Percentiles rank a stretch among this genome's conserved stretches.
Conservation (phyloP, 1,140 invertebrate genomes). For the Diabrotica virgifera region DNA sequence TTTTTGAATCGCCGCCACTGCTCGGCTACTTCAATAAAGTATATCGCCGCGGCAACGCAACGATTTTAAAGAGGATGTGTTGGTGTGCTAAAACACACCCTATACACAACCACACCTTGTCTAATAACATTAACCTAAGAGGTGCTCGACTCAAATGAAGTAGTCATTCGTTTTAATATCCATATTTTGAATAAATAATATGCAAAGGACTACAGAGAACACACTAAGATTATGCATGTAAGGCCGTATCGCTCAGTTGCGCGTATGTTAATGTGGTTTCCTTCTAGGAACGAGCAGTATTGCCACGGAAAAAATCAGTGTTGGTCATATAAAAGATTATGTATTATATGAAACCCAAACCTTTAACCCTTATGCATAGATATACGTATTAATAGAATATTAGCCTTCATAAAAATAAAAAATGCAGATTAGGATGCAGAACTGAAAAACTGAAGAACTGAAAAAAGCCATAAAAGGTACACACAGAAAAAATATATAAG, state of each 20-base stretch:
- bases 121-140: slow-evolving; percentile 1
- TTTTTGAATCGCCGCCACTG: background rate
- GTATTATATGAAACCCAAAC: no score
- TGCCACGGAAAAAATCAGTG: no score
- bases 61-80: background rate
- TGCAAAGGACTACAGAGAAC: background rate
- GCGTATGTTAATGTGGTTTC: background rate
- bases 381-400: no score
- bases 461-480: no score
- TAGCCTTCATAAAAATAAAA: no score
- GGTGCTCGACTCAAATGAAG: background rate
- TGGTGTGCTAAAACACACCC: background rate
- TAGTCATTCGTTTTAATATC: background rate
- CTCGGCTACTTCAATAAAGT: background rate
- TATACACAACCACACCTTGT: slow-evolving; percentile 2
- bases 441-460: no score
- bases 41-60: background rate
- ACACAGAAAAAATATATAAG: no score
- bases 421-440: no score
- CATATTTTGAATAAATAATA: background rate
- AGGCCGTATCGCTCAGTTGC: background rate
- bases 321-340: no score
- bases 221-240: background rate
- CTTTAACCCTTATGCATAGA: no score
- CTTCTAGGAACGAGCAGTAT: background rate